Conservation (phyloP, 2,113 vertebrate species). For the Perca fluviatilis region DNA sequence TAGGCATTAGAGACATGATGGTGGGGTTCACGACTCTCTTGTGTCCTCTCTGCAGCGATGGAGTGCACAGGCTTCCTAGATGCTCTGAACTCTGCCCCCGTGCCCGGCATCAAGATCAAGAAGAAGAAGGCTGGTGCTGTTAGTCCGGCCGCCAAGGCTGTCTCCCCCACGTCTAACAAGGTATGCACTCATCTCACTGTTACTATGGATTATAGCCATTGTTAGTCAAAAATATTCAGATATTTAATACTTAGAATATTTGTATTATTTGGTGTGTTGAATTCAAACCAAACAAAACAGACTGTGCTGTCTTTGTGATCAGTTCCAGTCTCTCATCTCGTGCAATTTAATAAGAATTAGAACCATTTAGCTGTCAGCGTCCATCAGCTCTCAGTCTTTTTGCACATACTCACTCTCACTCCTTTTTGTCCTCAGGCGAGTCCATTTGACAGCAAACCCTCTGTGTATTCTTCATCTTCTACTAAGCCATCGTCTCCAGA, state of each 20-base stretch:
- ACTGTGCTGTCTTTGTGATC: background rate
- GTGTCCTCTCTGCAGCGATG: constrained; percentile 85
- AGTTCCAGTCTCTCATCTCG: background rate
- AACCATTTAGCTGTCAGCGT: background rate
- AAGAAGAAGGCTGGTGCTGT: constrained; percentile 88
- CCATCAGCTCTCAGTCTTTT: background rate
- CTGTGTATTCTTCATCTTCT: constrained; percentile 77
- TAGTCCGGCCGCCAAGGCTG: constrained; percentile 79
- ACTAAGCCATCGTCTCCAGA: constrained; percentile 92
- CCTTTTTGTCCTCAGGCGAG: constrained; percentile 79
- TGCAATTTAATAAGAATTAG: background rate
- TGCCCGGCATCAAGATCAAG: constrained; percentile 96
- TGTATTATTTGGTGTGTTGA: background rate
- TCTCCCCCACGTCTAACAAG: constrained; percentile 93
- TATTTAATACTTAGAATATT: too few relatives aligned
- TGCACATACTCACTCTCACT: background rate
- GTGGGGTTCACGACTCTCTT: background rate
- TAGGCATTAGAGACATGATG: too few relatives aligned
- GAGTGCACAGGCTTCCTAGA: constrained; percentile 94
- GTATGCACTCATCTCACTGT: constrained; percentile 68
- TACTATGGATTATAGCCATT: too few relatives aligned
- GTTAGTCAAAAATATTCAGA: background rate
- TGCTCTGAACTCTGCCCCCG: constrained; percentile 95
- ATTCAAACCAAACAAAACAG: background rate
- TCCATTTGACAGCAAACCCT: constrained; percentile 90